Evolutionary conservation across 2,113 vertebrate species (phyloP), one percentile per base, ranked within the genome.

Genomic region (Brevimyrus niger): DNA sequence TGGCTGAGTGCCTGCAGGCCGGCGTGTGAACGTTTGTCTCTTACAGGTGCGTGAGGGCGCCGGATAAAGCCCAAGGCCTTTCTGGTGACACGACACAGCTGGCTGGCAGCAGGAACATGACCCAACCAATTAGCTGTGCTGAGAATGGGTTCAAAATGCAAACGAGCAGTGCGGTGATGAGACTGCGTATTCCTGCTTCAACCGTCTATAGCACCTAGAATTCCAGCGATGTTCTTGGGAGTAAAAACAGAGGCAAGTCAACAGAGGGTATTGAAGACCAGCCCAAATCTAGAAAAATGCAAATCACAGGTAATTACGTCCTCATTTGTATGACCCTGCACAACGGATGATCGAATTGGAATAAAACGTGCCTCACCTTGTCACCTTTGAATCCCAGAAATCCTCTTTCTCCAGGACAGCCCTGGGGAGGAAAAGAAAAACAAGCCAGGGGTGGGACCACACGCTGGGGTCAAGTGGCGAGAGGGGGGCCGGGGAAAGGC

Each of bases 351-450:
- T 55, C 2, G 3, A 15, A 3, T 7, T 4, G 1, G 46, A 44
- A 19, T 42, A 8, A 55, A 17, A 23, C 23, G 11, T 55, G 3
- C 91, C 95, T 94, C 93, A 98, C 97, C 95, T 96, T 96, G 91
- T 97, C 95, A 91, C 97, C 97, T 95, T 97, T 97, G 65, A 96
- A 95, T 35, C 97, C 97, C 88, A 91, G 91, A 88, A 91, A 93
- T 3, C 97, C 97, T 46, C 92, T 91, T 6, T 93, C 95, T 82
- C 97, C 97, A 38, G 92, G 91, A 91, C 95, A 97, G 48, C 97
- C 97, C 97, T 98, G 91, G 31, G 50, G 55, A 90, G 17, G 44
- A 87, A 91, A 4, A 91, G 23, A 19, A 44, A 47, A 19, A 44
- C 42, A n/a, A n/a, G 21, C 21, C 23, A 46, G 80, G 80, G 4